Evolutionary conservation across 2,797 vertebrate genomes (phyloP).

Genomic region (Chaenodraco wilsoni): DNA sequence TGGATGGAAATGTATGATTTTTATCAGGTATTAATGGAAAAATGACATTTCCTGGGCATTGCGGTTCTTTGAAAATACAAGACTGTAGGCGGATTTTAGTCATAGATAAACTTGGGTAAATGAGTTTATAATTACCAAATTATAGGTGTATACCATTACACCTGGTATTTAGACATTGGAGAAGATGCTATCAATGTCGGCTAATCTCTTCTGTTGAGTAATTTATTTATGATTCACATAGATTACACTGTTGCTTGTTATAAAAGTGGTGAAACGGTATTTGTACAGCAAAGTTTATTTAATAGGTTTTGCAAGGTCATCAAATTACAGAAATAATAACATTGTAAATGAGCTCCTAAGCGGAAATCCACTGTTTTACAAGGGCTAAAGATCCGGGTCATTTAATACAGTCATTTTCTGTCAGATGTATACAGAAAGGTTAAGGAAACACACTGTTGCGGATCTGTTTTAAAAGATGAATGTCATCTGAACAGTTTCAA

Average conservation of each 20-base stretch:
- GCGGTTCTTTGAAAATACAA: slow-evolving; percentile 54
- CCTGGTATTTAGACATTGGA: slow-evolving; percentile 73
- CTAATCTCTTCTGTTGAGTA: slow-evolving; percentile 66
- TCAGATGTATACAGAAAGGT: slow-evolving; percentile 13
- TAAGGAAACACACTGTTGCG: slow-evolving; percentile 5
- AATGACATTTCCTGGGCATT: slow-evolving; percentile 66
- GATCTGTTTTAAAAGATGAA: slow-evolving; percentile 31
- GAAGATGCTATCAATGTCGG: slow-evolving; percentile 67
- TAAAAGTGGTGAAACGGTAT: slow-evolving; percentile 47
- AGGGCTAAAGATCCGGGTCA: background rate
- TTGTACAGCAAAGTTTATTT: slow-evolving; percentile 47
- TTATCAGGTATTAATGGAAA: slow-evolving; percentile 70
- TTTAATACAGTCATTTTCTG: slow-evolving; percentile 22
- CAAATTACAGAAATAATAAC: slow-evolving; percentile 39
- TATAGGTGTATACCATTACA: slow-evolving; percentile 74
- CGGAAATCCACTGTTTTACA: background rate
- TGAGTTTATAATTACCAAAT: slow-evolving; percentile 74
- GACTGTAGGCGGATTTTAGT: slow-evolving; percentile 68
- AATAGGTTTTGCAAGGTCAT: slow-evolving; percentile 39
- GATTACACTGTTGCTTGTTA: slow-evolving; percentile 43
- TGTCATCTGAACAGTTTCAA: slow-evolving; percentile 15
- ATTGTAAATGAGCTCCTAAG: slow-evolving; percentile 30
- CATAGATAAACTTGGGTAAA: slow-evolving; percentile 69
- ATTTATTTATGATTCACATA: slow-evolving; percentile 70
- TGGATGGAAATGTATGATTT: slow-evolving; percentile 72